Conservation (phyloP, 2,797 vertebrate species). For the Phrynocephalus forsythii region DNA sequence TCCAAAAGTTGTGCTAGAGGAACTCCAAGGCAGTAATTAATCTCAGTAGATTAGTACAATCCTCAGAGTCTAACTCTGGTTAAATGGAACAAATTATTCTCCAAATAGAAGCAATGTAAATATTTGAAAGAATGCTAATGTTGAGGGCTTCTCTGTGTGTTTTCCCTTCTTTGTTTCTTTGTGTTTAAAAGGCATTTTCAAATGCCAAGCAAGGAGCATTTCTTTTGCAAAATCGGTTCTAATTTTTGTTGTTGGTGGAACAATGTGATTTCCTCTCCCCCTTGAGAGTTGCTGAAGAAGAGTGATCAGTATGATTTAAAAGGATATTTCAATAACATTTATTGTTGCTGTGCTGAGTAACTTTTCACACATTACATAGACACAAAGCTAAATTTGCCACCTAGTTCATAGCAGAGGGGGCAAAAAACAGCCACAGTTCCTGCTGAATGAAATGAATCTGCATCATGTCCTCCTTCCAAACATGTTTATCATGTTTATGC, state of each 20-base stretch:
- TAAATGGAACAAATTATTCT: constrained; percentile 73
- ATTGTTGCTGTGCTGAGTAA: not conserved
- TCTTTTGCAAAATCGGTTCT: constrained; percentile 44
- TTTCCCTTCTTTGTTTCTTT: constrained; percentile 57
- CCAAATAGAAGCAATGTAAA: constrained; percentile 66
- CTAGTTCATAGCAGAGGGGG: not conserved
- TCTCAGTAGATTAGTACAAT: constrained; percentile 69
- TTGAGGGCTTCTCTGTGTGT: constrained; percentile 45
- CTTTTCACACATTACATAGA: constrained; percentile 6
- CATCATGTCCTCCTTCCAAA: not conserved
- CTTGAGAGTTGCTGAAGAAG: constrained; percentile 37
- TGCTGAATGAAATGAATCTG: not conserved
- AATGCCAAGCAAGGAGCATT: constrained; percentile 52
- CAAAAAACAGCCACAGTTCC: not conserved
- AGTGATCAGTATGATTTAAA: constrained; percentile 45
- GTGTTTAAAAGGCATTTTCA: constrained; percentile 56
- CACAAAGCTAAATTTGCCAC: not conserved
- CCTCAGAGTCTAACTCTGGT: constrained; percentile 65
- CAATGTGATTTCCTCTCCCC: constrained; percentile 32
- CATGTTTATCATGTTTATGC: not conserved
- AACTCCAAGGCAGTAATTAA: constrained; percentile 68
- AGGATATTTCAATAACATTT: constrained; percentile 9
- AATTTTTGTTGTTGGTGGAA: constrained; percentile 4
- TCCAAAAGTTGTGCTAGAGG: constrained; percentile 66
- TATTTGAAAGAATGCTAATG: constrained; percentile 64